Percentiles rank a stretch among this genome's conserved stretches.
phyloP scores from a whole-genome alignment of 2,888 invertebrate genomes.

The Conus canariensis region DNA sequence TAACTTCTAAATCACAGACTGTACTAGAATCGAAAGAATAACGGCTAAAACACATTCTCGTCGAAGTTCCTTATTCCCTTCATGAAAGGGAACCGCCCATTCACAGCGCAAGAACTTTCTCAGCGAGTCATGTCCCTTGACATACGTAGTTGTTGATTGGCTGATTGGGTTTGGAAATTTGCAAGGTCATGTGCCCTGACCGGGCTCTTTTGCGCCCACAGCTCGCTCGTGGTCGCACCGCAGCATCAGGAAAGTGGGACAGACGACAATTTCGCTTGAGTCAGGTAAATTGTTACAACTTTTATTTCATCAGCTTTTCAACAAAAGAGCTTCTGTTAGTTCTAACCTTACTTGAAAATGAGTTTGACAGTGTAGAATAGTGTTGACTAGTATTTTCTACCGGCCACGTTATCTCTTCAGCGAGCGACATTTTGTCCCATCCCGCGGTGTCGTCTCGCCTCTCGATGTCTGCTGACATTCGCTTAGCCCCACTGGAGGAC shows the following conservation, averaged over 20 bases:
- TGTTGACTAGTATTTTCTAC: background rate
- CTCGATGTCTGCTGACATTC: background rate
- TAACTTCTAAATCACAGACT: too few relatives aligned
- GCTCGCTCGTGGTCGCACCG: constrained; percentile 29
- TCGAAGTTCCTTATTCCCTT: too few relatives aligned
- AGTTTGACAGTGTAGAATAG: background rate
- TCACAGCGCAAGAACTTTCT: background rate
- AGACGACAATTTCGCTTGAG: constrained; percentile 28
- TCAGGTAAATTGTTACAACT: constrained; percentile 30
- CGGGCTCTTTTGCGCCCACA: constrained; percentile 34
- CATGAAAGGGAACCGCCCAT: constrained; percentile 22
- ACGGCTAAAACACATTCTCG: too few relatives aligned
- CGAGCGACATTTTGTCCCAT: constrained; percentile 12
- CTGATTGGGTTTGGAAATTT: constrained; percentile 45
- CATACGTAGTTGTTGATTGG: constrained; percentile 33
- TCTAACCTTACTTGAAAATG: background rate
- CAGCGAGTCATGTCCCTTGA: constrained; percentile 33
- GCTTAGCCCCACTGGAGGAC: background rate
- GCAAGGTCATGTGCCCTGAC: constrained; percentile 48
- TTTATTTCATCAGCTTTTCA: background rate
- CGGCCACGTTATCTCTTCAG: background rate
- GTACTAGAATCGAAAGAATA: too few relatives aligned
- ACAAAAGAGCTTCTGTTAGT: background rate
- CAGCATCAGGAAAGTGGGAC: constrained; percentile 28
- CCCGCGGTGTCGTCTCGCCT: constrained; percentile 17